Percentiles rank a stretch among this genome's conserved stretches.
Conservation (phyloP, 2,888 invertebrate genomes). For the Mystacides longicornis region DNA sequence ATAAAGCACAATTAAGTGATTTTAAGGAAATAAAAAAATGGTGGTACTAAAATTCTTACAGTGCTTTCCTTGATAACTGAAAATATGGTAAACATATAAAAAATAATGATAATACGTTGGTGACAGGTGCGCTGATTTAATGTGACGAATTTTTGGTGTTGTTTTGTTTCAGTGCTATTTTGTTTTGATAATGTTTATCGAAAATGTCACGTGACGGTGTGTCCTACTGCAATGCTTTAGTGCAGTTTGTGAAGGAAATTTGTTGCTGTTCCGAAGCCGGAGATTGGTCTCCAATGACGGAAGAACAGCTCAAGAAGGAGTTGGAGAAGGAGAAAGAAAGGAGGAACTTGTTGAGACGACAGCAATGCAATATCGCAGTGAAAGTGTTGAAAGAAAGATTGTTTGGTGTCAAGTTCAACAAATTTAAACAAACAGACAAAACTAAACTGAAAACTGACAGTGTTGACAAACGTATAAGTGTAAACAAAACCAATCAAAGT, state of each 20-base stretch:
- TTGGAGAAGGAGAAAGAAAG: constrained; percentile 15
- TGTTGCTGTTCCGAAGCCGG: constrained; percentile 48
- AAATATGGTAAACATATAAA: no score
- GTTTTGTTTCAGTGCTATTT: no score
- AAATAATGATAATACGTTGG: no score
- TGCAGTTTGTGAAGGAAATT: constrained; percentile 43
- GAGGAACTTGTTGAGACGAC: constrained; percentile 11
- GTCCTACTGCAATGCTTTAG: constrained; percentile 39
- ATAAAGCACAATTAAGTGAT: no score
- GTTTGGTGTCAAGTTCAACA: constrained; percentile 10
- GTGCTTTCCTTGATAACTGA: no score
- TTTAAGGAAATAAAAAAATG: no score
- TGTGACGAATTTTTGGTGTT: no score
- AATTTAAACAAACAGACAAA: not conserved
- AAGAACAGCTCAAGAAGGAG: constrained; percentile 38
- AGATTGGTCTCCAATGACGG: constrained; percentile 40
- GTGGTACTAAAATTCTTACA: no score
- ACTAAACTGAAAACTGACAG: not conserved
- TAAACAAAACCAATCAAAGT: constrained; percentile 4
- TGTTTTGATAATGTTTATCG: no score
- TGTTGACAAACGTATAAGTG: not conserved
- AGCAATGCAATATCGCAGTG: constrained; percentile 16
- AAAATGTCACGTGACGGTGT: constrained; percentile 10
- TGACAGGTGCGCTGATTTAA: no score
- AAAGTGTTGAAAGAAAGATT: constrained; percentile 19